Evolutionary conservation across 2,888 invertebrate species (phyloP).

Genomic region (Oeneis ivallda): DNA sequence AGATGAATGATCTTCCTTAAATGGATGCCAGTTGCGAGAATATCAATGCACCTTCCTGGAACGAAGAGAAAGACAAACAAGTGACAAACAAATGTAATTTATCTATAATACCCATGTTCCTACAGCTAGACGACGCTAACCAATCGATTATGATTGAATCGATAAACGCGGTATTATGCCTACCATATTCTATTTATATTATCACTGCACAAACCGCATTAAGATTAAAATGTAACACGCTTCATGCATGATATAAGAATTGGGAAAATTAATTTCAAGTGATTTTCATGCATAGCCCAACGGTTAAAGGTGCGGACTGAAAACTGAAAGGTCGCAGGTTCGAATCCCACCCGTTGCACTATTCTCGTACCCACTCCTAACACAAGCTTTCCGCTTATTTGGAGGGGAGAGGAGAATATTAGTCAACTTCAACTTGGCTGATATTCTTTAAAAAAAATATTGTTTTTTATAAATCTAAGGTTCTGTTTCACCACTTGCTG

Average conservation of each 20-base stretch:
- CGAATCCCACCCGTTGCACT: too few relatives aligned
- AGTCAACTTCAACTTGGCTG: too few relatives aligned
- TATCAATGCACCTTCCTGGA: constrained; percentile 10
- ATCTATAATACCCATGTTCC: constrained; percentile 1
- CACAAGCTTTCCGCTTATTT: too few relatives aligned
- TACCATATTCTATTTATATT: too few relatives aligned
- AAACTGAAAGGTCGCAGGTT: too few relatives aligned
- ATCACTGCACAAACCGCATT: neutral
- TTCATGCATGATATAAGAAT: neutral
- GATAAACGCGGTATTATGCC: neutral
- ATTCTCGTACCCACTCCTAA: too few relatives aligned
- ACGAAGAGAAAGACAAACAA: constrained; percentile 9
- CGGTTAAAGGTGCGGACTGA: too few relatives aligned
- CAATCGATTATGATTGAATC: constrained; percentile 9
- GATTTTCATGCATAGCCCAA: too few relatives aligned
- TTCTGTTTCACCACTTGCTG: too few relatives aligned
- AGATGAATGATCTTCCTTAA: constrained; percentile 13
- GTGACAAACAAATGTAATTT: constrained; percentile 3
- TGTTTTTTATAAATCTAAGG: too few relatives aligned
- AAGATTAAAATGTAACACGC: neutral
- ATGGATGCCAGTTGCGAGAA: constrained; percentile 2
- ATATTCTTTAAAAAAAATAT: too few relatives aligned
- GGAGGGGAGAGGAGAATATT: too few relatives aligned
- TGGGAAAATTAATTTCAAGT: neutral
- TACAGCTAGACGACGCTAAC: constrained; percentile 5